Percentiles rank a stretch among this genome's conserved stretches.
phyloP scores from a whole-genome alignment of 2,113 vertebrate species.

The Glaucidium brasilianum region DNA sequence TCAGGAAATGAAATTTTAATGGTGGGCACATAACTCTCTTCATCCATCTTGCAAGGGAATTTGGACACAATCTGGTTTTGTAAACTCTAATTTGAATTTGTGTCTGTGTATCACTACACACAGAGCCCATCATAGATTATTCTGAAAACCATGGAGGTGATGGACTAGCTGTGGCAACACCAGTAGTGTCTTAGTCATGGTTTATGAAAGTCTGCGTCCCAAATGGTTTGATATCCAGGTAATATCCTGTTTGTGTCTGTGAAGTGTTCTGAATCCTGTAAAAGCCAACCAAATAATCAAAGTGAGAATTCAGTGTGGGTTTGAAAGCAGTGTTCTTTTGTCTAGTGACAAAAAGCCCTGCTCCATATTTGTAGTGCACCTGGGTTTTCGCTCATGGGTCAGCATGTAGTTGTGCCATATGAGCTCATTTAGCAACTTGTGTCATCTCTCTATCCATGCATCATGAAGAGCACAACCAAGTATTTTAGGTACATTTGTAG shows the following conservation, averaged over 20 bases:
- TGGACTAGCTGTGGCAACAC: neutral
- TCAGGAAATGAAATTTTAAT: neutral
- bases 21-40: neutral
- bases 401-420: neutral
- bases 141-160: neutral
- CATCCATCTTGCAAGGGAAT: neutral
- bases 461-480: neutral
- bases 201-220: neutral
- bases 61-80: neutral
- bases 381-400: neutral
- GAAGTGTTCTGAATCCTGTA: neutral
- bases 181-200: neutral
- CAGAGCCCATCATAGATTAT: neutral
- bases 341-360: neutral
- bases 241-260: neutral
- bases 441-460: neutral
- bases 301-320: neutral
- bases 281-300: neutral
- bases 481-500: neutral
- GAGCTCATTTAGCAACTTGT: fast-evolving
- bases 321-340: neutral
- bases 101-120: neutral
- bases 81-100: neutral
- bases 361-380: neutral
- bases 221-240: neutral